These are phyloP conservation scores for Falco naumanni DNA, from an alignment of 2,797 vertebrate species.

Conservation along the genomic window DNA sequence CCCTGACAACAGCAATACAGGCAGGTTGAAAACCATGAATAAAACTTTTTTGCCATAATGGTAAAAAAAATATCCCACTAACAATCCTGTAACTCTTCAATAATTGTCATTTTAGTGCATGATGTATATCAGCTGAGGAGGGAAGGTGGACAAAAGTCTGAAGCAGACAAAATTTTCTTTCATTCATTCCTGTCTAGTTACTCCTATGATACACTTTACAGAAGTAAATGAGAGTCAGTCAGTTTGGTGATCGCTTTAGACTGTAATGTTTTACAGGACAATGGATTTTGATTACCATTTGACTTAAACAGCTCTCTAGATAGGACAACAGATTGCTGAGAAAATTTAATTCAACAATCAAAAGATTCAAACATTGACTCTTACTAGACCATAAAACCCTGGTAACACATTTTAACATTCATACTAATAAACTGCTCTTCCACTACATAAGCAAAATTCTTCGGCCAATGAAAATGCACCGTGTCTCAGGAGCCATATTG, in stretches of 20 bases:
- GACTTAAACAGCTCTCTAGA: not conserved
- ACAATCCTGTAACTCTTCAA: not conserved
- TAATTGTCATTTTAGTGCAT: not conserved
- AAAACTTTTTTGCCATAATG: not conserved
- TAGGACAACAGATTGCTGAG: not conserved
- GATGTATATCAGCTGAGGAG: not conserved
- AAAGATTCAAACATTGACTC: constrained; percentile 42
- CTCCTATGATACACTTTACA: not conserved
- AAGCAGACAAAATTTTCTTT: not conserved
- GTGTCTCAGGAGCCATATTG: constrained; percentile 14
- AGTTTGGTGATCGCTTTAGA: not conserved
- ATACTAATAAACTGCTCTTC: constrained; percentile 19
- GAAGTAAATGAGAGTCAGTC: not conserved
- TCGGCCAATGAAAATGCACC: not conserved
- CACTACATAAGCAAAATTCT: constrained; percentile 12
- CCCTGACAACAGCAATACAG: not conserved
- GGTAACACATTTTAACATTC: constrained; percentile 17
- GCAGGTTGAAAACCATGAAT: not conserved
- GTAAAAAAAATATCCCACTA: not conserved
- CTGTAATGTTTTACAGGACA: constrained; percentile 17
- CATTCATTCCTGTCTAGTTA: not conserved
- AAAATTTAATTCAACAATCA: constrained; percentile 57
- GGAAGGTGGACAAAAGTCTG: not conserved
- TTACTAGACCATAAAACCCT: constrained; percentile 34
- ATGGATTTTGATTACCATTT: constrained; percentile 35